Evolutionary conservation across 2,113 vertebrate genomes (phyloP).

Genomic region (Orycteropus afer): DNA sequence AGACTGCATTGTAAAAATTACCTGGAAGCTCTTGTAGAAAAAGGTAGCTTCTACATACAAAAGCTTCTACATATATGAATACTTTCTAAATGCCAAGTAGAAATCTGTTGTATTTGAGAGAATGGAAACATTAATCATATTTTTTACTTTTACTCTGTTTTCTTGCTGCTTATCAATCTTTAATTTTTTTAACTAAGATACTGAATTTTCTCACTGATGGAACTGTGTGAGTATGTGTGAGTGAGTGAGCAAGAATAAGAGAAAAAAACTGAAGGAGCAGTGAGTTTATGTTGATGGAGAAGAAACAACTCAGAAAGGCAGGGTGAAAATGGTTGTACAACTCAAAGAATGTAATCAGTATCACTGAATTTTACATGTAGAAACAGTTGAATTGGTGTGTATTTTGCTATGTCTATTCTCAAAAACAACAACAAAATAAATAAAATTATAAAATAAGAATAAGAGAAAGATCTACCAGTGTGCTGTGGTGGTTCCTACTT

Average conservation of each 20-base stretch:
- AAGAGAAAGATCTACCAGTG: neutral
- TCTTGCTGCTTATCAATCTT: neutral
- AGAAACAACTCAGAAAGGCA: neutral
- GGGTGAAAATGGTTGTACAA: neutral
- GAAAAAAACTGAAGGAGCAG: neutral
- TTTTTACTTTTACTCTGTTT: neutral
- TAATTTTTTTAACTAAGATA: slow-evolving; percentile 10
- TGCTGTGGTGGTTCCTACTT: neutral
- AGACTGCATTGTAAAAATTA: neutral
- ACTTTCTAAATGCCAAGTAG: neutral
- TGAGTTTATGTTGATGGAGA: neutral
- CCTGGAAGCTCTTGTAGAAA: neutral
- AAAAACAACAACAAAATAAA: neutral
- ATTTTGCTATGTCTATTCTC: neutral
- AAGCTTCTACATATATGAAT: slow-evolving; percentile 12
- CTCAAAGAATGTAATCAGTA: neutral
- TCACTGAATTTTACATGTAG: neutral
- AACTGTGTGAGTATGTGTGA: neutral
- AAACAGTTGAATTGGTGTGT: neutral
- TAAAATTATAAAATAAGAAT: neutral
- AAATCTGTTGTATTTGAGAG: neutral
- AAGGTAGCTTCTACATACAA: neutral
- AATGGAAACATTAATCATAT: neutral
- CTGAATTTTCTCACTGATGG: neutral
- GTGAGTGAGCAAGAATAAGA: neutral